Percentiles rank a stretch among this genome's conserved stretches.
These are phyloP conservation scores for Cyclargus thomasi DNA, from an alignment of 1,140 invertebrate species.

Conservation along the genomic window DNA sequence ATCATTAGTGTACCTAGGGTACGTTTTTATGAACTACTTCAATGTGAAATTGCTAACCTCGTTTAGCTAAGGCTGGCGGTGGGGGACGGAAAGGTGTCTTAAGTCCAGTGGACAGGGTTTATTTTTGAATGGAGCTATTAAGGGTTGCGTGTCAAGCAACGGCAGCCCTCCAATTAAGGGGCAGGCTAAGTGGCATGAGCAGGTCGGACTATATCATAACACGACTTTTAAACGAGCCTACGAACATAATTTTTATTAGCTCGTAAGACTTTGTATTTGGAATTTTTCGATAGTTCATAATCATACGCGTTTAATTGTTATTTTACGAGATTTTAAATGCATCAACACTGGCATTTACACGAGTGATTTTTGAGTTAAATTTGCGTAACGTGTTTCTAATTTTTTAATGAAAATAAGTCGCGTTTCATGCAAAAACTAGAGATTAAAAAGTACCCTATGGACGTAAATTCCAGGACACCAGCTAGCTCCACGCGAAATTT, in stretches of 20 bases:
- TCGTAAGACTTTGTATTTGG: too few species aligned
- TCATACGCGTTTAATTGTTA: too few species aligned
- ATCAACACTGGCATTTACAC: too few species aligned
- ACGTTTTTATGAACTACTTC: constrained; percentile 54
- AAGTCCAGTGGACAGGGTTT: constrained; percentile 30
- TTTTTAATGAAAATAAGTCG: too few species aligned
- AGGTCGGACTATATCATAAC: constrained; percentile 55
- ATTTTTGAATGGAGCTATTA: constrained; percentile 42
- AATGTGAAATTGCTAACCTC: constrained; percentile 50
- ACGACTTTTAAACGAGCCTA: constrained; percentile 48
- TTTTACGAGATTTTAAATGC: too few species aligned
- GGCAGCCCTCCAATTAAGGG: constrained; percentile 57
- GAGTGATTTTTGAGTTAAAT: too few species aligned
- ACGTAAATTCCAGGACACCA: too few species aligned
- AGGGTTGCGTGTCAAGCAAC: constrained; percentile 42
- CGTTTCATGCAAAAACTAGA: too few species aligned
- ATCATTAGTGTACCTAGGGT: constrained; percentile 37
- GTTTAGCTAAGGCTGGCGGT: constrained; percentile 38
- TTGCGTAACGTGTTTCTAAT: too few species aligned
- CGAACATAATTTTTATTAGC: constrained; percentile 17
- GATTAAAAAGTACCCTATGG: too few species aligned
- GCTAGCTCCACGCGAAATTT: too few species aligned
- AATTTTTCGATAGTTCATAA: too few species aligned
- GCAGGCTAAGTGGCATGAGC: constrained; percentile 53
- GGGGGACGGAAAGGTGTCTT: constrained; percentile 37